Conservation (phyloP, 2,797 vertebrate species). For the Helicolenus hilgendorfi region DNA sequence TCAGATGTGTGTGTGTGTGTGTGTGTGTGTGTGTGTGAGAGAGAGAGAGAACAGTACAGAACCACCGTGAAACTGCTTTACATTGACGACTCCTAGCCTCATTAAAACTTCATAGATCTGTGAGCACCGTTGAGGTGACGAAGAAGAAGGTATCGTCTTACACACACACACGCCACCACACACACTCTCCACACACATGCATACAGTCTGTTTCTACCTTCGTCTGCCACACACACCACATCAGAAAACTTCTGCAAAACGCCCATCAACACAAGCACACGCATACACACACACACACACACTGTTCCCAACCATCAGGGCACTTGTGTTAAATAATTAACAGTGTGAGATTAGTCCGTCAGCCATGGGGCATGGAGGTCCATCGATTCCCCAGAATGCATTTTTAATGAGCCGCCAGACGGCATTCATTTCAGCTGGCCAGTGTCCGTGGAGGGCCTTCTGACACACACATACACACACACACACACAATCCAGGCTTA, state of each 20-base stretch:
- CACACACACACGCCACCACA: conserved; percentile 37
- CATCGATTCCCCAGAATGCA: conserved; percentile 90
- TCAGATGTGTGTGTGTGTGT: background rate
- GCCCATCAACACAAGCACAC: background rate
- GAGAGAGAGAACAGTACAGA: background rate
- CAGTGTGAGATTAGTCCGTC: conserved; percentile 88
- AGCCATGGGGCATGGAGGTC: conserved; percentile 85
- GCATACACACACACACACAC: background rate
- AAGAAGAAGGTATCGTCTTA: conserved; percentile 64
- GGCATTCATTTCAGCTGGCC: conserved; percentile 87
- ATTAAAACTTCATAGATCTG: conserved; percentile 88
- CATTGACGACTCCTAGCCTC: conserved; percentile 72
- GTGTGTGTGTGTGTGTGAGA: background rate
- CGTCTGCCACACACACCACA: conserved; percentile 43
- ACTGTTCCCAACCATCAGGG: conserved; percentile 36
- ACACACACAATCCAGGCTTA: conserved; percentile 47
- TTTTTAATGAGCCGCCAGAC: conserved; percentile 90
- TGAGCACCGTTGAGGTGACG: conserved; percentile 78
- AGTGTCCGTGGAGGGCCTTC: conserved; percentile 83
- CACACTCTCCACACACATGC: conserved; percentile 15
- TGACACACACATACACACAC: conserved; percentile 55
- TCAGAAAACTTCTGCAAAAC: conserved; percentile 48
- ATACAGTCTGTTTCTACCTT: conserved; percentile 5
- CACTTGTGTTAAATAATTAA: conserved; percentile 90
- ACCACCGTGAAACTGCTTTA: conserved; percentile 58